Percentiles rank a stretch among this genome's conserved stretches.
These are phyloP conservation scores for Morelia viridis DNA, from an alignment of 2,797 vertebrate species.

Conservation along the genomic window DNA sequence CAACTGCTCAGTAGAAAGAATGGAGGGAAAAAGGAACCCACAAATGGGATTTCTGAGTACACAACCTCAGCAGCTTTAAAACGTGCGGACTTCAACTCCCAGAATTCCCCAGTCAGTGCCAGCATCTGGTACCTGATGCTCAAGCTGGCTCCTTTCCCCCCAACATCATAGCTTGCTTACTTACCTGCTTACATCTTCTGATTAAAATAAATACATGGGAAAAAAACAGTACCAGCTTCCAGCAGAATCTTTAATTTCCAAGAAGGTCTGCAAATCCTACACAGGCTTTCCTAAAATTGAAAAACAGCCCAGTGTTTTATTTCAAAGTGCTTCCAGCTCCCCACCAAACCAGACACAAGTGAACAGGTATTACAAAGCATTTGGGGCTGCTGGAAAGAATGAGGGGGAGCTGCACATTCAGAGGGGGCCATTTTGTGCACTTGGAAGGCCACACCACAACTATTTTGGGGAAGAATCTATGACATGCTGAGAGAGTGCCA, in stretches of 20 bases:
- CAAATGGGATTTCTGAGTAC: not conserved
- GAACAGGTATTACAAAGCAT: no score
- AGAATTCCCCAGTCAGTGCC: not conserved
- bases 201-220: not conserved
- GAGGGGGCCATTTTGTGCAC: no score
- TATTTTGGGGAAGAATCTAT: no score
- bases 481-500: no score
- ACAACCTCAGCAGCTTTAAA: not conserved
- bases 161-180: not conserved
- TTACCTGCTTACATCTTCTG: not conserved
- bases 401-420: no score
- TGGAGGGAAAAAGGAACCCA: no score
- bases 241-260: not conserved
- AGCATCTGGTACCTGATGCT: not conserved
- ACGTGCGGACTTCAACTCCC: not conserved
- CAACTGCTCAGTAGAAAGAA: not conserved
- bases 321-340: no score
- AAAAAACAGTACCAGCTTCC: not conserved
- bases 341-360: no score
- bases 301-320: no score
- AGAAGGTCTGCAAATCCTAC: not conserved
- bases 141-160: not conserved
- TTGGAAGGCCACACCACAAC: no score
- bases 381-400: no score
- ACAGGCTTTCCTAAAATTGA: no score